Evolutionary conservation across 2,113 vertebrate species (phyloP).

Genomic region (Dendropsophus ebraccatus): DNA sequence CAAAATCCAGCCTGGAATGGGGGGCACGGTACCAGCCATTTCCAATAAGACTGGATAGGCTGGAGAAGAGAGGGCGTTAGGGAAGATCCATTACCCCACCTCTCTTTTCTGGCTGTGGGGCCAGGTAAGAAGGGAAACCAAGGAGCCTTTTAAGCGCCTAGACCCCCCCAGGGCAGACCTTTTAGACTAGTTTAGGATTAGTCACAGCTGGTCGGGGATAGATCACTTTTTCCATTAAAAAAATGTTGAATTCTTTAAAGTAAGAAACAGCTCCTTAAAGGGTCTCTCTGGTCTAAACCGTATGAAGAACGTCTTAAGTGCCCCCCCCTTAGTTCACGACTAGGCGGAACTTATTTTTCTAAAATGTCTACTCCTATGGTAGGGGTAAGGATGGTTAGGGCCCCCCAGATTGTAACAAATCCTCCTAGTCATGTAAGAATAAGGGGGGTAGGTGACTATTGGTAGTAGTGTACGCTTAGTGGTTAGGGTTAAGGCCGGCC

Average conservation of each 20-base stretch:
- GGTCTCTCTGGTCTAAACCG: too few species aligned
- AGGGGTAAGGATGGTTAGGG: too few species aligned
- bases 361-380: too few species aligned
- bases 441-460: background rate
- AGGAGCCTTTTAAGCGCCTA: too few species aligned
- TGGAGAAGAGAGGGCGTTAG: background rate
- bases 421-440: too few species aligned
- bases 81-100: slow-evolving; percentile 20
- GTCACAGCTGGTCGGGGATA: too few species aligned
- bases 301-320: too few species aligned
- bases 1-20: background rate
- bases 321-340: too few species aligned
- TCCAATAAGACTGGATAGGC: background rate
- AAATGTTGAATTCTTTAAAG: too few species aligned
- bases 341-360: too few species aligned
- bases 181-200: background rate
- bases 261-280: too few species aligned
- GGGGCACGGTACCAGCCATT: background rate
- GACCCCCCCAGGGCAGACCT: background rate
- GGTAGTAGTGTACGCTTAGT: background rate
- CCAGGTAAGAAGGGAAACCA: slow-evolving; percentile 27
- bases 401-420: too few species aligned
- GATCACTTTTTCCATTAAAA: background rate
- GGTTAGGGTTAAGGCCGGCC: background rate
- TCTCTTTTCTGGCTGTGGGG: slow-evolving; percentile 1